These are phyloP conservation scores for Drosophila acutilabella DNA, from an alignment of 2,888 invertebrate species.

Conservation along the genomic window DNA sequence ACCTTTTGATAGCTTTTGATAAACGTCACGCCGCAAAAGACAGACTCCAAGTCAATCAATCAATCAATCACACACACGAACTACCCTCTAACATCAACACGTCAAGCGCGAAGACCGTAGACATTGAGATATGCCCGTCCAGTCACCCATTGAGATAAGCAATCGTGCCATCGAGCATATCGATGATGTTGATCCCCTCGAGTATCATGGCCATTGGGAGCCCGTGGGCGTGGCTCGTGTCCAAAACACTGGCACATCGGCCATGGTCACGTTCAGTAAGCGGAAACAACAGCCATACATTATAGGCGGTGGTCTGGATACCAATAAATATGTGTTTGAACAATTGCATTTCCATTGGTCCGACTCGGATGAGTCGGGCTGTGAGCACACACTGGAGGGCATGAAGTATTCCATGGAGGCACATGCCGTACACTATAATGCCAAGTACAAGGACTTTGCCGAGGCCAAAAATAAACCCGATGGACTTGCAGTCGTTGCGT, in stretches of 20 bases:
- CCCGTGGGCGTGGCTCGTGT: conserved; percentile 84
- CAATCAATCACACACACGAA: too few relatives aligned
- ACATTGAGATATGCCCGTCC: conserved; percentile 81
- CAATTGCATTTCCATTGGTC: conserved; percentile 94
- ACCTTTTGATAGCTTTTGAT: too few relatives aligned
- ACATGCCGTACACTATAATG: conserved; percentile 92
- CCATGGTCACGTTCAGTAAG: conserved; percentile 88
- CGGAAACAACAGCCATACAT: conserved; percentile 87
- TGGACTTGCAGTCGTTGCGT: conserved; percentile 90
- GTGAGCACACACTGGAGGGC: conserved; percentile 92
- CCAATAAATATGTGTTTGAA: conserved; percentile 89
- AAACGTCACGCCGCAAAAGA: too few relatives aligned
- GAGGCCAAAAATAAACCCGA: conserved; percentile 89
- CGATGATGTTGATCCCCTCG: conserved; percentile 84
- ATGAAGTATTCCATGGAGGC: conserved; percentile 91
- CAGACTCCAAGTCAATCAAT: neutral
- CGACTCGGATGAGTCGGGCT: conserved; percentile 90
- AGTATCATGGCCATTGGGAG: conserved; percentile 85
- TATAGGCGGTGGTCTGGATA: conserved; percentile 88
- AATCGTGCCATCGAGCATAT: conserved; percentile 84
- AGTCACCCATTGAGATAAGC: conserved; percentile 85
- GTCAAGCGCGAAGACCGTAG: too few relatives aligned
- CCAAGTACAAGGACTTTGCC: conserved; percentile 88
- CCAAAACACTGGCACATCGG: conserved; percentile 85
- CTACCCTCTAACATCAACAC: too few relatives aligned